Percentiles rank a stretch among this genome's conserved stretches.
Evolutionary conservation across 2,888 invertebrate genomes (phyloP).

Genomic region (Amphipyra tragopoginis): DNA sequence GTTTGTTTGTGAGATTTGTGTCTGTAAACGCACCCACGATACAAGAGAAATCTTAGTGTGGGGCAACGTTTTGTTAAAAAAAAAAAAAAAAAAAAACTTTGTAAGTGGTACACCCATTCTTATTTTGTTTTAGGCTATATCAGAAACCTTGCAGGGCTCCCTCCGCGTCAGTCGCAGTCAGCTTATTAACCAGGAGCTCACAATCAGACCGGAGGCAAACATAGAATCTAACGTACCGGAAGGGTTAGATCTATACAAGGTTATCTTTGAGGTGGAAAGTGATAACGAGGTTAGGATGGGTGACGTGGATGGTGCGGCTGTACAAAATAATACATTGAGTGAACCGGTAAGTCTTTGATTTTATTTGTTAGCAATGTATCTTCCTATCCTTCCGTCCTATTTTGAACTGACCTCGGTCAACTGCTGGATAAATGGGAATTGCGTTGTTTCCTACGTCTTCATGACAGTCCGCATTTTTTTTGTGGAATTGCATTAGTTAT

Average conservation of each 20-base stretch:
- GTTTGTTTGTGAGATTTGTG: too few species aligned
- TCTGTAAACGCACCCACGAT: too few species aligned
- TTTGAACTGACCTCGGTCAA: neutral
- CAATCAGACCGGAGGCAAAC: slow-evolving; percentile 84
- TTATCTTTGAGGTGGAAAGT: slow-evolving; percentile 85
- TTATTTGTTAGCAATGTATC: neutral
- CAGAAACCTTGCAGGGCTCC: slow-evolving; percentile 81
- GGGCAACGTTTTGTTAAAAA: too few species aligned
- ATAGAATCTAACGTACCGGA: slow-evolving; percentile 86
- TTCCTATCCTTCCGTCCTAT: too few species aligned
- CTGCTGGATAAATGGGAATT: neutral
- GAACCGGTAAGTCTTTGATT: slow-evolving; percentile 68
- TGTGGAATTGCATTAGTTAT: too few species aligned
- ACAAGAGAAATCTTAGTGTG: too few species aligned
- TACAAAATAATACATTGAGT: slow-evolving; percentile 68
- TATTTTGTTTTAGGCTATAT: slow-evolving; percentile 77
- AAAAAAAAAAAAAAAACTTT: too few species aligned
- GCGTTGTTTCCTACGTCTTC: too few species aligned
- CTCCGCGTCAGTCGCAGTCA: slow-evolving; percentile 81
- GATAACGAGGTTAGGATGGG: slow-evolving; percentile 81
- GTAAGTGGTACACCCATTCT: neutral
- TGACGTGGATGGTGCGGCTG: slow-evolving; percentile 72
- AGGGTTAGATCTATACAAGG: slow-evolving; percentile 81
- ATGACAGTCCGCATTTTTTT: too few species aligned
- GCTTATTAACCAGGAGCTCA: slow-evolving; percentile 82